Evolutionary conservation across 2,113 vertebrate genomes (phyloP).

Genomic region (Strigops habroptila): DNA sequence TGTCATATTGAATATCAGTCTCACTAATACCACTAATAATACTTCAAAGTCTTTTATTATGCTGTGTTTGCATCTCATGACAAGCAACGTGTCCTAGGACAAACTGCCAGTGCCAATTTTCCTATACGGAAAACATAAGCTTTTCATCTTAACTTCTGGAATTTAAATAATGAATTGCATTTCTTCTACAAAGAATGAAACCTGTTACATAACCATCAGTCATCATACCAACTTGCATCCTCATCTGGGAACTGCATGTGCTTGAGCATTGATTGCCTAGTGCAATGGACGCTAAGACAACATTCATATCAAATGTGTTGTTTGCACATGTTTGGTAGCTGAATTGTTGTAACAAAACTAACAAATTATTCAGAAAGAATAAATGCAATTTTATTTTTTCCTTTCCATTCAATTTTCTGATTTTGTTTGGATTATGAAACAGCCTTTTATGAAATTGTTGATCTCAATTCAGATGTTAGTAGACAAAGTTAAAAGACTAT

Average conservation of each 20-base stretch:
- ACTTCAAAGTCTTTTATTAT: background rate
- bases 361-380: background rate
- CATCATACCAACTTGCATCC: accelerated
- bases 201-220: background rate
- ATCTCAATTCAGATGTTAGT: background rate
- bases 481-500: background rate
- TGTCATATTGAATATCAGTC: background rate
- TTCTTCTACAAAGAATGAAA: background rate
- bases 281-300: background rate
- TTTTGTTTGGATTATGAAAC: background rate
- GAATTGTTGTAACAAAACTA: background rate
- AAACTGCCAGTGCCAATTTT: background rate
- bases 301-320: background rate
- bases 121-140: background rate
- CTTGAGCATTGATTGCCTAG: background rate
- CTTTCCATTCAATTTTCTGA: background rate
- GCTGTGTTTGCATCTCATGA: background rate
- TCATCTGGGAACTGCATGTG: background rate
- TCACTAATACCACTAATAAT: background rate
- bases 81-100: background rate
- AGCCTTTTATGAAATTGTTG: background rate
- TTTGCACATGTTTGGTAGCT: background rate
- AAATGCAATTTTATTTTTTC: background rate
- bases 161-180: background rate
- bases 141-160: background rate